These are phyloP conservation scores for Trissonchulus sp. DNA, from an alignment of 2,888 invertebrate genomes.

Conservation along the genomic window DNA sequence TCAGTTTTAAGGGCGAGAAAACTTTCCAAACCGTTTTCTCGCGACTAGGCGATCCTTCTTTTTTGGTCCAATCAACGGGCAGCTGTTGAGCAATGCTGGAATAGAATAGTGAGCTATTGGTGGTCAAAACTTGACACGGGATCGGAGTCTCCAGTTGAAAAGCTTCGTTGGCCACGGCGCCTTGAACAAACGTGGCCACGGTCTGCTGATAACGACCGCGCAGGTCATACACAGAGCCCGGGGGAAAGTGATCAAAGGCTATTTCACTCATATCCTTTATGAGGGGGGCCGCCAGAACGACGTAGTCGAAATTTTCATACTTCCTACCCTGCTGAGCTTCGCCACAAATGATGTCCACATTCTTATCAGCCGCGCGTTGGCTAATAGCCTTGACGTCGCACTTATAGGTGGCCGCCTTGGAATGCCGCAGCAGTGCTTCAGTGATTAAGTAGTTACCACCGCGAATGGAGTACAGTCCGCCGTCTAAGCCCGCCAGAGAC, in stretches of 20 bases:
- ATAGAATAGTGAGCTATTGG: constrained; percentile 14
- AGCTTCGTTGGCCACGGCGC: constrained; percentile 55
- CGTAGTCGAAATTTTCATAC: constrained; percentile 58
- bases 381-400: not conserved
- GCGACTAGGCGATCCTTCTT: constrained; percentile 22
- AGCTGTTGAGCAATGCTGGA: constrained; percentile 9
- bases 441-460: constrained; percentile 61
- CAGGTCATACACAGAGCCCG: not conserved
- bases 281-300: constrained; percentile 61
- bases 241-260: not conserved
- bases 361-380: not conserved
- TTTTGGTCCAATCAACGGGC: not conserved
- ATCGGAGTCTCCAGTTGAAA: not conserved
- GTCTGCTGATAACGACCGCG: constrained; percentile 58
- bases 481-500: constrained; percentile 59
- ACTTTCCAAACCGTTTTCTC: constrained; percentile 59
- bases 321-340: not conserved
- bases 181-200: constrained; percentile 60
- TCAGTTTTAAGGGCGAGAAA: constrained; percentile 58
- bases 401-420: constrained; percentile 54
- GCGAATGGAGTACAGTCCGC: constrained; percentile 60
- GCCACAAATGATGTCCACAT: not conserved
- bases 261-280: constrained; percentile 41
- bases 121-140: not conserved
- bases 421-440: constrained; percentile 52